Evolutionary conservation across 1,140 invertebrate genomes (phyloP), one percentile per base, ranked within the genome.

Genomic region (Grapholita molesta): DNA sequence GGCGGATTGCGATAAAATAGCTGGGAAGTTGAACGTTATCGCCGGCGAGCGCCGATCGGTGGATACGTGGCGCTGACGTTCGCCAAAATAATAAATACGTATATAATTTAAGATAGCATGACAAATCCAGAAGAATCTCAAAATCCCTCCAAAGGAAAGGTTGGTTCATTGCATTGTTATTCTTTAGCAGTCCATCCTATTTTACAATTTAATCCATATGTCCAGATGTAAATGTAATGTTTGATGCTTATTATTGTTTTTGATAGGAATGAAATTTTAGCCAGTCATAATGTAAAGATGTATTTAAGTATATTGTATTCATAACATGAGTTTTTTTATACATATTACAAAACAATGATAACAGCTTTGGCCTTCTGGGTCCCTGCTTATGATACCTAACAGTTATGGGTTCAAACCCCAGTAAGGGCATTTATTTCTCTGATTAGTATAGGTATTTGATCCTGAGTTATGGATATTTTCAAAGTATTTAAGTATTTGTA

Each of bases 11-110:
- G 72, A 75, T 81, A 80, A 48, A 48, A 18, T n/a, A 21, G 42
- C 21, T 48, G 42, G 42, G 76, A 72, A 64, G 71, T 75, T 73
- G 21, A 32, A 48, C 61, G 66, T 85, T 83, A 85, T 68, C 74
- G 64, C 61, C 21, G 24, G 15, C 64, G 35, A 52, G 68, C 42
- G 66, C 73, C 72, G 69, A 75, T 70, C 70, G 70, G 48, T 71
- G 82, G 66, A 71, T 87, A 87, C 88, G 88, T 90, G 86, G 88
- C 88, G 76, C 68, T 86, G 80, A 85, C 84, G 85, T 82, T 64
- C 72, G 61, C 52, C 55, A 67, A 74, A 53, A 67, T 68, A 66
- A 70, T 68, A 52, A 68, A 48, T 30, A 57, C 64, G 25, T 53
- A 28, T 38, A 71, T 64, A 76, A 68, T 72, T 32, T 69, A 68